phyloP scores from a whole-genome alignment of 1,140 invertebrate genomes.

The Pseudobourletiella spinata region DNA sequence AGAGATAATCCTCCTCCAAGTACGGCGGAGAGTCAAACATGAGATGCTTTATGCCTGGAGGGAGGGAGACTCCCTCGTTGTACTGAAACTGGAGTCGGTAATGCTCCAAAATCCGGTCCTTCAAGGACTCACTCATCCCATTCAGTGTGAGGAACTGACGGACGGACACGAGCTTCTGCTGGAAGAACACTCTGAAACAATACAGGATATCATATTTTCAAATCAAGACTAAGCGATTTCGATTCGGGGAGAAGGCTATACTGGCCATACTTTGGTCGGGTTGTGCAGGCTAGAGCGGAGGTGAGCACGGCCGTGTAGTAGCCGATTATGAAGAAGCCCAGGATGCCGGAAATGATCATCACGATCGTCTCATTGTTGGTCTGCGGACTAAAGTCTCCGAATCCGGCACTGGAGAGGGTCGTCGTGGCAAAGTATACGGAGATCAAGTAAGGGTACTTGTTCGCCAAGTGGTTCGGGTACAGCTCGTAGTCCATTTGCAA shows the following conservation, averaged over 20 bases:
- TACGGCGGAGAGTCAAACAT: slow-evolving; percentile 30
- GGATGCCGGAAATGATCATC: slow-evolving; percentile 10
- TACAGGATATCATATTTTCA: too few relatives aligned
- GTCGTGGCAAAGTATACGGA: slow-evolving; percentile 23
- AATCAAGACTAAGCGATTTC: neutral
- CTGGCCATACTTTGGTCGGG: slow-evolving; percentile 17
- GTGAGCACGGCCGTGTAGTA: slow-evolving; percentile 30
- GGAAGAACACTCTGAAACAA: slow-evolving; percentile 24
- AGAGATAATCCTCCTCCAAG: slow-evolving; percentile 24
- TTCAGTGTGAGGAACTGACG: slow-evolving; percentile 26
- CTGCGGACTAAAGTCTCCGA: slow-evolving; percentile 33
- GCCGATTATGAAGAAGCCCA: slow-evolving; percentile 29
- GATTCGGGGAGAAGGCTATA: neutral
- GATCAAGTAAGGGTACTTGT: slow-evolving; percentile 16
- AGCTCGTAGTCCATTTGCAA: neutral
- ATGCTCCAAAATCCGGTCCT: slow-evolving; percentile 25
- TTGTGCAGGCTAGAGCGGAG: slow-evolving; percentile 22
- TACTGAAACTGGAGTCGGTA: slow-evolving; percentile 29
- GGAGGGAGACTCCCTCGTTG: slow-evolving; percentile 8
- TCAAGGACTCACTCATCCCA: slow-evolving; percentile 18
- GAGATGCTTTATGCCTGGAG: slow-evolving; percentile 13
- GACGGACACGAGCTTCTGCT: slow-evolving; percentile 29
- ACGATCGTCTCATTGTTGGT: slow-evolving; percentile 15
- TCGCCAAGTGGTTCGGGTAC: neutral
- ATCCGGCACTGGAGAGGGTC: slow-evolving; percentile 25